A percentile compares a stretch with the other conserved stretches of the same genome.
phyloP scores from a whole-genome alignment of 2,113 vertebrate genomes.

The Panthera uncia region DNA sequence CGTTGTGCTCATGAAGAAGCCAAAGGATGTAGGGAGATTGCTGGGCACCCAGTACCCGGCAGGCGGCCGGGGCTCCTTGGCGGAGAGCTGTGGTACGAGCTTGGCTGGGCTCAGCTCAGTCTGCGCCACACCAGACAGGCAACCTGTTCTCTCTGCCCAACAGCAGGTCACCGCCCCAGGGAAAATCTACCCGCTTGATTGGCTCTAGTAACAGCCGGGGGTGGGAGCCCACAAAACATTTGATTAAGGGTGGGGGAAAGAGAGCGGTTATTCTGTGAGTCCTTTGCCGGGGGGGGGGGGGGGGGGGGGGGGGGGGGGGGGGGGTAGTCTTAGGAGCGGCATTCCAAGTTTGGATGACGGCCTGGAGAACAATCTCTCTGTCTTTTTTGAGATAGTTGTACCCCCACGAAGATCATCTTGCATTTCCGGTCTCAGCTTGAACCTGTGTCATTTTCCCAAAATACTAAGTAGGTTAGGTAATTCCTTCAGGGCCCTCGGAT shows the following conservation, averaged over 20 bases:
- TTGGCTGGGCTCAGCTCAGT: accelerated
- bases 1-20: accelerated
- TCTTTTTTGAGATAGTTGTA: not conserved
- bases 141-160: not conserved
- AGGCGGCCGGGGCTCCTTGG: accelerated
- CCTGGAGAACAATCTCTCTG: not conserved
- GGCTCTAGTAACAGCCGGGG: not conserved
- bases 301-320: no score
- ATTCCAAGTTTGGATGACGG: not conserved
- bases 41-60: accelerated
- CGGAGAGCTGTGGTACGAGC: accelerated
- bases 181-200: not conserved
- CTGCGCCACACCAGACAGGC: not conserved
- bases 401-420: not conserved
- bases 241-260: not conserved
- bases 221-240: not conserved
- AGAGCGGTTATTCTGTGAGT: accelerated
- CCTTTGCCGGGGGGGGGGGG: accelerated
- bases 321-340: accelerated
- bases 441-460: slow-evolving; percentile 61
- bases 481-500: slow-evolving; percentile 43
- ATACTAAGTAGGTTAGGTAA: slow-evolving; percentile 74
- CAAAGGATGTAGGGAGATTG: accelerated
- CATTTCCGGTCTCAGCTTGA: not conserved
- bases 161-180: not conserved